Conservation (phyloP, 2,888 invertebrate genomes). For the Troides helena region DNA sequence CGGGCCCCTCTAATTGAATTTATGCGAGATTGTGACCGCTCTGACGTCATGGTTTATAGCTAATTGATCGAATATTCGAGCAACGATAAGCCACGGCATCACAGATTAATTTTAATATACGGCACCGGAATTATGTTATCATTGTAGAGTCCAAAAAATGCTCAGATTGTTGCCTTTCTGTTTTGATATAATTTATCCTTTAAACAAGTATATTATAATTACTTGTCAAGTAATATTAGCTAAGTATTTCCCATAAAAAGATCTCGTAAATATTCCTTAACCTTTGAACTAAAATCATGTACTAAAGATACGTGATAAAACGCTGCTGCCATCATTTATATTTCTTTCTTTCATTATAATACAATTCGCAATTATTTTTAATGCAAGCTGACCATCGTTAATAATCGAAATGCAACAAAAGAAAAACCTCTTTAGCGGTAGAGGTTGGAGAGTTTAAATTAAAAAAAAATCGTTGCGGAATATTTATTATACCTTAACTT, state of each 20-base stretch:
- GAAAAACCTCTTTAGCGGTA: constrained; percentile 31
- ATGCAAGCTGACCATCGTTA: constrained; percentile 4
- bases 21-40: constrained; percentile 63
- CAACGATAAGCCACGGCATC: constrained; percentile 13
- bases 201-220: neutral
- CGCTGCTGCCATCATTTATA: neutral
- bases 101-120: constrained; percentile 23
- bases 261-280: too few species aligned
- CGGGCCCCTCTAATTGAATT: constrained; percentile 64
- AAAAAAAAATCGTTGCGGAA: constrained; percentile 55
- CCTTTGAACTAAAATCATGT: neutral
- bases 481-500: constrained; percentile 50
- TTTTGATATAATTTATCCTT: neutral
- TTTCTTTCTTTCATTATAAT: constrained; percentile 14
- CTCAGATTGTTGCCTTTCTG: neutral
- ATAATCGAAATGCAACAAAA: constrained; percentile 18
- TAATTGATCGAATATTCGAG: constrained; percentile 67
- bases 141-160: neutral
- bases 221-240: too few species aligned
- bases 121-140: neutral
- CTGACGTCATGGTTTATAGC: constrained; percentile 63
- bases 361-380: constrained; percentile 11
- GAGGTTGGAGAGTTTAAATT: constrained; percentile 48
- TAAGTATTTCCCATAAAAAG: too few species aligned
- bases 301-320: neutral